Percentiles rank a stretch among this genome's conserved stretches.
Evolutionary conservation across 2,113 vertebrate species (phyloP).

Genomic region (Callithrix jacchus): DNA sequence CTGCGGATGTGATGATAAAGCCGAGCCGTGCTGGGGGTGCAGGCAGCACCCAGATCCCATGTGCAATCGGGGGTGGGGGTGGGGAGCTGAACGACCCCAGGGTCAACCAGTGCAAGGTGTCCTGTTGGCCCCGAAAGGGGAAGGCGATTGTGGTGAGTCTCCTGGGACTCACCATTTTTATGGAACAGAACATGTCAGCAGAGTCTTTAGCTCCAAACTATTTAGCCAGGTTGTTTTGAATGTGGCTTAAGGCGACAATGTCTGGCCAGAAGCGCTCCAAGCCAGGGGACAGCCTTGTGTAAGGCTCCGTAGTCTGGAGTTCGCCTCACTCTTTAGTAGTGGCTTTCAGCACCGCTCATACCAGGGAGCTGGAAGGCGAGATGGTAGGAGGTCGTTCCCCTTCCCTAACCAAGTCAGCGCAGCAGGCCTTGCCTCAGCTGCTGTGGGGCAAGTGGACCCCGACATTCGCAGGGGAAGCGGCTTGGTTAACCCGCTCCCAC

Average conservation of each 20-base stretch:
- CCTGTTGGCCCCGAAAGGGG: not conserved
- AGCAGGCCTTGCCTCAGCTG: not conserved
- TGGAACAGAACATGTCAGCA: not conserved
- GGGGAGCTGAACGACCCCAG: not conserved
- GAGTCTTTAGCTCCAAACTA: not conserved
- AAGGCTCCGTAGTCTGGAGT: not conserved
- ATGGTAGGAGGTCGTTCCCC: not conserved
- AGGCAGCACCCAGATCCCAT: not conserved
- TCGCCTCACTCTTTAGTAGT: not conserved
- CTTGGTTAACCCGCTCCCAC: not conserved
- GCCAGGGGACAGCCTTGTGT: not conserved
- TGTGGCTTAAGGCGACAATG: not conserved
- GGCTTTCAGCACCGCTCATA: not conserved
- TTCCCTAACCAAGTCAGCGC: not conserved
- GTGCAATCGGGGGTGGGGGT: fast-evolving
- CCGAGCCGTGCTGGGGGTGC: not conserved
- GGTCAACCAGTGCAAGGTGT: not conserved
- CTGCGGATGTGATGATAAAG: not conserved
- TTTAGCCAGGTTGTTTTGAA: not conserved
- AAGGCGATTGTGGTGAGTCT: not conserved
- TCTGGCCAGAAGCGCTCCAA: not conserved
- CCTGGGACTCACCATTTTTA: not conserved
- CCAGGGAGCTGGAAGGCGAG: not conserved
- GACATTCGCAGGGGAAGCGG: fast-evolving
- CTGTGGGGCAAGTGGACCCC: not conserved